Base-by-base conservation (phyloP, 2,113 vertebrate species). In the Bolborhynchus lineola region DNA sequence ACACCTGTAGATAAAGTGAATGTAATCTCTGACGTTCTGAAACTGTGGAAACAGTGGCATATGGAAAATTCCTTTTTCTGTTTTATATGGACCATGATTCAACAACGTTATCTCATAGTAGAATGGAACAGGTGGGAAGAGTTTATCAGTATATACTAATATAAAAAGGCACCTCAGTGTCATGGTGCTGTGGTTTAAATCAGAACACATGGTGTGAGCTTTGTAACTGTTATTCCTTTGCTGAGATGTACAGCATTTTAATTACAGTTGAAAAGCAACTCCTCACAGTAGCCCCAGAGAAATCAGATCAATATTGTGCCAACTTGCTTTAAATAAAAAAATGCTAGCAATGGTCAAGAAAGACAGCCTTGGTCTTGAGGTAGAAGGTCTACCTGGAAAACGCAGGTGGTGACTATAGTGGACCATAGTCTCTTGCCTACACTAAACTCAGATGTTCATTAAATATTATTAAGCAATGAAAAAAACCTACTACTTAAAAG, bases 391-490 rank as follows among this genome's bases (percentile, higher is more conserved):
- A 57, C 23, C 9, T 75, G 20, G 16, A 78, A 70, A 31, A 41
- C n/a, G 7, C 6, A 62, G 19, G 1, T 28, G 2, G 4, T 44
- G 8, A 25, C 6, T 60, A 25, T 1, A 62, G 2, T 9, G 10
- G 86, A 60, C 3, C 67, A 79, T 29, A 25, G n/a, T 35, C 17
- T 95, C 86, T 53, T 65, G 47, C 4, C 8, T 83, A 7, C 17
- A 91, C 8, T 72, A 42, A 83, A 71, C 3, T 71, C 52, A 53
- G 7, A 41, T n/a, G 12, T 5, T 41, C 25, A 60, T 37, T 8
- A 82, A 91, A 42, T 3, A 17, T 29, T 57, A 63, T 10, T 26
- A 78, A 47, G 10, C 12, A 78, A 44, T 23, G 4, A 70, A 84
- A 72, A 93, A 82, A 64, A 20, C 3, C 7, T 68, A 31, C 6